Percentiles rank a stretch among this genome's conserved stretches.
Evolutionary conservation across 2,888 invertebrate species (phyloP).

Genomic region (Caenorhabditis zanzibari): DNA sequence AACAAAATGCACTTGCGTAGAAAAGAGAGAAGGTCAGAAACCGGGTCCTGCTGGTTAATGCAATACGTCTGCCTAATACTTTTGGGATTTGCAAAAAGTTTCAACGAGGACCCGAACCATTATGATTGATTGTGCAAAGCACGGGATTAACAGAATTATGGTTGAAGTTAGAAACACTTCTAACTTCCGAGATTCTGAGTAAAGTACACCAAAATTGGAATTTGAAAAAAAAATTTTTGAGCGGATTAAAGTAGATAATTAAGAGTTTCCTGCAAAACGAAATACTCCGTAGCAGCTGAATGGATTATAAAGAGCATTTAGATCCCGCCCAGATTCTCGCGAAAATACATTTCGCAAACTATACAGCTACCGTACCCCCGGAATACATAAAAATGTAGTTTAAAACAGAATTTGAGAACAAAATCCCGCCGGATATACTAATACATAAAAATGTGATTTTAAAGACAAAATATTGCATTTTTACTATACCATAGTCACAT

Average conservation of each 20-base stretch:
- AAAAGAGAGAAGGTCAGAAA: slow-evolving; percentile 27
- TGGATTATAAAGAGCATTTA: too few relatives aligned
- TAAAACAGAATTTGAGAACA: not conserved
- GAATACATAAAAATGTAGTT: not conserved
- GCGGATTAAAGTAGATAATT: too few relatives aligned
- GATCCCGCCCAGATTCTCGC: not conserved
- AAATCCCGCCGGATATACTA: too few relatives aligned
- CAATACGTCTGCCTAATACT: slow-evolving; percentile 46
- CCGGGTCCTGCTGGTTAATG: slow-evolving; percentile 33
- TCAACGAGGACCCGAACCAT: slow-evolving; percentile 8
- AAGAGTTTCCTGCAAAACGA: slow-evolving; percentile 2
- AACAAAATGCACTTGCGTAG: slow-evolving; percentile 40
- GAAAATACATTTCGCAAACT: too few relatives aligned
- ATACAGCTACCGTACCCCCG: not conserved
- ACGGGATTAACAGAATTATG: slow-evolving; percentile 18
- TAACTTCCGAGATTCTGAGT: not conserved
- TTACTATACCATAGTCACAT: not conserved
- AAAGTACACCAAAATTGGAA: not conserved
- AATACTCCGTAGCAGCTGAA: not conserved
- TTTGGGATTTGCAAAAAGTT: slow-evolving; percentile 48
- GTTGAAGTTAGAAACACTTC: not conserved
- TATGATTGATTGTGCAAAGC: slow-evolving; percentile 38
- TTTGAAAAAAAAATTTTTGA: too few relatives aligned
- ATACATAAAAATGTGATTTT: not conserved
- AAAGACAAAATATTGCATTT: not conserved